Conservation (phyloP, 2,797 vertebrate genomes). For the Lycodopsis pacificus region DNA sequence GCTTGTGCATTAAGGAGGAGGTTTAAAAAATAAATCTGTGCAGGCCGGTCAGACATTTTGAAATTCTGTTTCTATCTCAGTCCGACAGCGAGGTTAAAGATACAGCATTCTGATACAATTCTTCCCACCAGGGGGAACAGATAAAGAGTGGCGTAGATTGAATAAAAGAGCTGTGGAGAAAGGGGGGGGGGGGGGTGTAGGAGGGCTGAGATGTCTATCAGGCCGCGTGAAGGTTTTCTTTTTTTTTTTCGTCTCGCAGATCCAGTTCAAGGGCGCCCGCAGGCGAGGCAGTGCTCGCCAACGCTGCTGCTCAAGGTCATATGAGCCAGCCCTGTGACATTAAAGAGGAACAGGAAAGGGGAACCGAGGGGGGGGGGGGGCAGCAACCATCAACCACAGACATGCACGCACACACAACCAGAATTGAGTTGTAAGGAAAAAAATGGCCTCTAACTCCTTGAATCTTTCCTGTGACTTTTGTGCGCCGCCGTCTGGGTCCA, state of each 20-base stretch:
- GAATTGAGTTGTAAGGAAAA: constrained; percentile 69
- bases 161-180: constrained; percentile 74
- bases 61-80: constrained; percentile 82
- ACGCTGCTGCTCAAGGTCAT: constrained; percentile 97
- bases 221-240: constrained; percentile 90
- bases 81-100: constrained; percentile 91
- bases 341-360: constrained; percentile 88
- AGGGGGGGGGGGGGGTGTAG: constrained; percentile 40
- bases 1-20: constrained; percentile 35
- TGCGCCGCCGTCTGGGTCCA: constrained; percentile 51
- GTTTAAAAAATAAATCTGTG: constrained; percentile 75
- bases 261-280: constrained; percentile 99
- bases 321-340: constrained; percentile 96
- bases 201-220: constrained; percentile 97
- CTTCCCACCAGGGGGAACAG: constrained; percentile 83
- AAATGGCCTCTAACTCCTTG: constrained; percentile 72
- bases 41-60: constrained; percentile 81
- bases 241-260: constrained; percentile 95
- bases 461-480: constrained; percentile 57
- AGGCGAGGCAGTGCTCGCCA: constrained; percentile 97
- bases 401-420: constrained; percentile 35
- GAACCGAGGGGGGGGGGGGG: constrained; percentile 38
- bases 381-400: constrained; percentile 83
- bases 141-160: constrained; percentile 82
- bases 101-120: constrained; percentile 93